Percentiles rank a stretch among this genome's conserved stretches.
Evolutionary conservation across 2,113 vertebrate species (phyloP).

Genomic region (Lamprologus lemairii): DNA sequence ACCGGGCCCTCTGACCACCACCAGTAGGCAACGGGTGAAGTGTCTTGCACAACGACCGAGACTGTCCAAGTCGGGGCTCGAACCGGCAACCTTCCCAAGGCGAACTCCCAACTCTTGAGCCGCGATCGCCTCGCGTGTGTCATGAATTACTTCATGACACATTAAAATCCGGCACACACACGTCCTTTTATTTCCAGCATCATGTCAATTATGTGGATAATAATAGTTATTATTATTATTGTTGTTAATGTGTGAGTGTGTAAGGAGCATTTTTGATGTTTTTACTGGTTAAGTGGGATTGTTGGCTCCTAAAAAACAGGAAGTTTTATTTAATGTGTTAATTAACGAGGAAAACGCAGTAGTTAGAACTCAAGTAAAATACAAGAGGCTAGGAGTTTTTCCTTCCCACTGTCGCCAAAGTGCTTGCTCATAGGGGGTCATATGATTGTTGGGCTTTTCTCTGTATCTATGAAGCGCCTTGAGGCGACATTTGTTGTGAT

Average conservation of each 20-base stretch:
- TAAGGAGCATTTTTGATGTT: neutral
- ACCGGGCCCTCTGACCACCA: no score
- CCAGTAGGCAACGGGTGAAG: no score
- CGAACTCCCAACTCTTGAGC: no score
- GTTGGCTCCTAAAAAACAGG: neutral
- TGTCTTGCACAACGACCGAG: accelerated
- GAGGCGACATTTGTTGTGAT: no score
- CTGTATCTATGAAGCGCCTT: no score
- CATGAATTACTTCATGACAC: neutral
- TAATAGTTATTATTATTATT: neutral
- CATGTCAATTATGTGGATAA: neutral
- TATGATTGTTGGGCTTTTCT: no score
- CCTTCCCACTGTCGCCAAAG: no score
- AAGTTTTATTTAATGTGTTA: neutral
- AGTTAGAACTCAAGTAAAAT: neutral
- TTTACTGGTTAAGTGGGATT: neutral
- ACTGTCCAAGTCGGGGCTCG: no score
- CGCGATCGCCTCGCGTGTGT: accelerated
- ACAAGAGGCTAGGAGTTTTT: neutral
- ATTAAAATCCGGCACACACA: neutral
- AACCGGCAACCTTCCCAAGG: no score
- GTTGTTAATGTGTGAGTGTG: neutral
- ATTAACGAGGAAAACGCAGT: neutral
- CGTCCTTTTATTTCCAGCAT: neutral
- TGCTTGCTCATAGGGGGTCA: no score